Evolutionary conservation across 2,113 vertebrate genomes (phyloP), one percentile per base, ranked within the genome.

Genomic region (Origma solitaria): DNA sequence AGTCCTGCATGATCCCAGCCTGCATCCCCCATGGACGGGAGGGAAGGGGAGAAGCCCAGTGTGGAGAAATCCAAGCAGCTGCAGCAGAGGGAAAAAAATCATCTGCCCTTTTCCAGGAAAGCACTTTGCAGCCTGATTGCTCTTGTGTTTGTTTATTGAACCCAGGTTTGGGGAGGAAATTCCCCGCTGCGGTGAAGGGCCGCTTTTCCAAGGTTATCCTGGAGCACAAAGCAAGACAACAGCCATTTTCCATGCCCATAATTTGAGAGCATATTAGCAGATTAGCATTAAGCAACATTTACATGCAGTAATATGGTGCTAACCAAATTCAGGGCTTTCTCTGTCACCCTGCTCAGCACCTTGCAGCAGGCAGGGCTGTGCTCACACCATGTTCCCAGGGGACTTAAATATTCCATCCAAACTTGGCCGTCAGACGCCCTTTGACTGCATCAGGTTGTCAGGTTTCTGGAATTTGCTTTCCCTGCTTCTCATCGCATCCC

Each of bases 21-120:
- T 28, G 30, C 23, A 15, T 50, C 4, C 5, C 37, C 18, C 8
- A 2, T 3, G 47, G 27, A 42, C 0, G 0, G 20, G 0, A 25
- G 21, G 31, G 75, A 82, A 79, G 40, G 35, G 27, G 8, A 0
- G 1, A 81, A 90, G 35, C 35, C 38, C 10, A 8, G 7, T 0
- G 0, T 24, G 44, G 30, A 49, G 58, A 77, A 65, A 75, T 31
- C 57, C 69, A 75, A 81, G 77, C 51, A 66, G 71, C 17, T 2
- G 7, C 42, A 83, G 54, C 35, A 69, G 82, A 82, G 50, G 13
- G 20, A 76, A 54, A 64, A 72, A 76, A 33, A 13, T 7, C 44
- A n/a, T 42, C 64, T 72, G 19, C 31, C 40, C 27, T 81, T 86
- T 88, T 81, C 92, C 93, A 88, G 78, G 73, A 44, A 78, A 71